Evolutionary conservation across 2,113 vertebrate species (phyloP).

Genomic region (western clawed frog (Xenopus tropicalis)): DNA sequence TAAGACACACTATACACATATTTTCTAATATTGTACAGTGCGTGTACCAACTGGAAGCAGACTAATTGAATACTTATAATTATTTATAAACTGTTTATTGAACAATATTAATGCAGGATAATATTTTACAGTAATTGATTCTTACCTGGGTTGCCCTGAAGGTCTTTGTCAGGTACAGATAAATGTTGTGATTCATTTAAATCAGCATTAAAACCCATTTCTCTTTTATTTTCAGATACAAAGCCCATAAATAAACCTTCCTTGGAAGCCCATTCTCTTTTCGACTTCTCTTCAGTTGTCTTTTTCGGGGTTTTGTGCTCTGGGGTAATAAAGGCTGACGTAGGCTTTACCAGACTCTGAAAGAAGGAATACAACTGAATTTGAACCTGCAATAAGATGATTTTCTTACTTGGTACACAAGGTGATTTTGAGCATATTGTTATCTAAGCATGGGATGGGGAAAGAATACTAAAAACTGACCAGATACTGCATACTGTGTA

Average conservation of each 20-base stretch:
- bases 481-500: too few species aligned
- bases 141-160: conserved; percentile 59
- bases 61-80: too few species aligned
- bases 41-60: too few species aligned
- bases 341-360: conserved; percentile 35
- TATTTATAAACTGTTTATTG: too few species aligned
- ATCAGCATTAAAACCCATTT: background rate
- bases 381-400: too few species aligned
- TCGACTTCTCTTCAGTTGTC: conserved; percentile 51
- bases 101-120: too few species aligned
- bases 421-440: too few species aligned
- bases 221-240: background rate
- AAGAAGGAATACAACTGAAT: background rate
- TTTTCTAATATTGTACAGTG: too few species aligned
- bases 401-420: too few species aligned
- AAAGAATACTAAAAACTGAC: too few species aligned
- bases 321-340: conserved; percentile 61
- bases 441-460: too few species aligned
- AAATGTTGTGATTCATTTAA: conserved; percentile 51
- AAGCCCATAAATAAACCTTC: conserved; percentile 56
- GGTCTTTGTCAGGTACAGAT: conserved; percentile 5
- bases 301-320: conserved; percentile 52
- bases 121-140: background rate
- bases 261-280: conserved; percentile 11
- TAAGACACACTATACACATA: too few species aligned